These are phyloP conservation scores for Eudyptes chrysolophus DNA, from an alignment of 2,113 vertebrate genomes.

Conservation along the genomic window DNA sequence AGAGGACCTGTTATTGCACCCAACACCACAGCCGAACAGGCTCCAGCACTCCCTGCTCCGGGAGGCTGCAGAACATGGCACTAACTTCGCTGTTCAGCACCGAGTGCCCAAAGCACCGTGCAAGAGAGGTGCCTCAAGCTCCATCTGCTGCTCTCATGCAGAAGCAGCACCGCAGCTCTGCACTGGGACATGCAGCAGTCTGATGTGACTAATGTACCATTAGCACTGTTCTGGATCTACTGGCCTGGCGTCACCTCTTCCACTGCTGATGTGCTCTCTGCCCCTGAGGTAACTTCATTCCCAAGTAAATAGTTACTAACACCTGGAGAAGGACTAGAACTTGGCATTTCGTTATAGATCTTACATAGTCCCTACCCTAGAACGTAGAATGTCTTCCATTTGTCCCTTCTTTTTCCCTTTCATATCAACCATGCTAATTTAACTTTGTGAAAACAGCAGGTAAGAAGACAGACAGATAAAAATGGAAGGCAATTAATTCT, in stretches of 20 bases:
- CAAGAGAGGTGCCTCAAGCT: not conserved
- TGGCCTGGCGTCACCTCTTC: not conserved
- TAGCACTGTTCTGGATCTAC: not conserved
- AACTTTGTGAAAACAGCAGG: not conserved
- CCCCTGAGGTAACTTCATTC: not conserved
- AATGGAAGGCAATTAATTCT: not conserved
- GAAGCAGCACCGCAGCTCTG: not conserved
- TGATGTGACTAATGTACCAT: not conserved
- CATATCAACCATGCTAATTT: not conserved
- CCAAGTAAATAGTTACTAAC: not conserved
- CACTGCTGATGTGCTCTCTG: not conserved
- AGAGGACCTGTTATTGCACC: not conserved
- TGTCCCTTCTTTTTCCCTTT: not conserved
- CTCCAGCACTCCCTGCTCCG: not conserved
- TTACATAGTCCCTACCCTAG: not conserved
- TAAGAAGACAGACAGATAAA: not conserved
- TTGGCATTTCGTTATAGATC: not conserved
- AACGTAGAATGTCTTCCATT: not conserved
- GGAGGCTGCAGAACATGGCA: not conserved
- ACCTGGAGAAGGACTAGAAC: not conserved
- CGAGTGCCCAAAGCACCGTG: fast-evolving
- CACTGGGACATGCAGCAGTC: not conserved
- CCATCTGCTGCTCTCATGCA: not conserved
- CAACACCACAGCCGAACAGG: not conserved
- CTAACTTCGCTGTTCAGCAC: not conserved